Percentiles rank a stretch among this genome's conserved stretches.
Conservation (phyloP, 2,888 invertebrate species). For the Therioaphis trifolii region DNA sequence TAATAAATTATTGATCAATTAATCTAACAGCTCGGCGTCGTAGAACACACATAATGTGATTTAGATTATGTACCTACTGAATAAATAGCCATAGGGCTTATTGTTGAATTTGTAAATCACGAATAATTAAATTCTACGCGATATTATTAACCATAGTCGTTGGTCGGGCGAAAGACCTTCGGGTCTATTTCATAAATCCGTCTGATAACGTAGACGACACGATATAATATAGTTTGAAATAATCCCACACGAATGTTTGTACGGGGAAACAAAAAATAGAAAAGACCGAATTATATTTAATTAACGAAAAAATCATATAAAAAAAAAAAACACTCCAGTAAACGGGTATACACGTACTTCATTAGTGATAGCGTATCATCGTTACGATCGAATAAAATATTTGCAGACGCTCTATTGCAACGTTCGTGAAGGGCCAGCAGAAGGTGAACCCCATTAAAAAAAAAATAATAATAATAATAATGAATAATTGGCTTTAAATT, state of each 20-base stretch:
- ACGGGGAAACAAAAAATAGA: too few species aligned
- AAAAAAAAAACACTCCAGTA: too few species aligned
- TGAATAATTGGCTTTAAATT: too few species aligned
- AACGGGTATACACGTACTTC: too few species aligned
- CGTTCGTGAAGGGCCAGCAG: too few species aligned
- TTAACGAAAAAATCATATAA: too few species aligned
- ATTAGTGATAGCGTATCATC: too few species aligned
- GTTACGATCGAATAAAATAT: too few species aligned
- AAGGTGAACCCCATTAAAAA: too few species aligned
- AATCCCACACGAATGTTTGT: background rate
- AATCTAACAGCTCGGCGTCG: background rate
- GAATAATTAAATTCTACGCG: background rate
- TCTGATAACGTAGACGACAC: background rate
- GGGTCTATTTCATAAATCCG: background rate
- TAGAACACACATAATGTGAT: background rate
- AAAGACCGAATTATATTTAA: too few species aligned
- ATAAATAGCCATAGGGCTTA: slow-evolving; percentile 6
- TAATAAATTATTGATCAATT: slow-evolving; percentile 27
- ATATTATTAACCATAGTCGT: background rate
- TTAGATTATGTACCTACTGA: background rate
- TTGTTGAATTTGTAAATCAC: slow-evolving; percentile 33
- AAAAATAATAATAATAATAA: too few species aligned
- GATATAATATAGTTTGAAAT: background rate
- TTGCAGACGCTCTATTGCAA: too few species aligned
- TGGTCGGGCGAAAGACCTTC: background rate